Base-by-base conservation (phyloP, 2,888 invertebrate species). In the Antheraea yamamai region DNA sequence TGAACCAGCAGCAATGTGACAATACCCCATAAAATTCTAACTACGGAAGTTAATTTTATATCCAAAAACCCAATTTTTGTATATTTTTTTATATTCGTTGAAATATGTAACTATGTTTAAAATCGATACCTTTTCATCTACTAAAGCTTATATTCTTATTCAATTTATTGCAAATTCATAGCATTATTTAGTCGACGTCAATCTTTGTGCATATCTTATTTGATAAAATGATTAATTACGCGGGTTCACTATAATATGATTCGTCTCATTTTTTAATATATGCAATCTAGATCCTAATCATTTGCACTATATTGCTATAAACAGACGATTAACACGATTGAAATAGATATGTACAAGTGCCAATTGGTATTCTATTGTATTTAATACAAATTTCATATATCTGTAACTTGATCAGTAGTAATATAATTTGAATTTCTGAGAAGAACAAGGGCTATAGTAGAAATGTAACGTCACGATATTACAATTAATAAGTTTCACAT, bases 1-100 rank as follows among this genome's bases (percentile, higher is more conserved):
- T 97, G 93, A 97, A 97, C 93, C 96, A 96, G 87, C 96, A 96
- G 87, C 95, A 96, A 88, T 95, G 93, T 93, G 85, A 83, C 79
- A 78, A 79, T 77, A 72, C 68, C 74, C 76, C 78, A 80, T 78
- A 75, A 80, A 77, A 81, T 75, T 81, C 76, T 77, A 80, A 85
- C 80, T 80, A 80, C 77, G 77, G 79, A 81, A 81, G 84, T 58
- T 85, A 85, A 82, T 81, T 86, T 87, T 85, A 81, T 86, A 85
- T 88, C 82, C 82, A 85, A 83, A 85, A 89, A 91, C 89, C 88
- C 91, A 88, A 85, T 61, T 89, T 89, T 89, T 86, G 87, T 88
- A 88, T 88, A 87, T 87, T 89, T 90, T 39, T 89, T 86, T 85
- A 85, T 83, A 85, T 84, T 86, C 12, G 47, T 47, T 47, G 47